Evolutionary conservation across 2,888 invertebrate species (phyloP).

Genomic region (Cryptus viduatorius): DNA sequence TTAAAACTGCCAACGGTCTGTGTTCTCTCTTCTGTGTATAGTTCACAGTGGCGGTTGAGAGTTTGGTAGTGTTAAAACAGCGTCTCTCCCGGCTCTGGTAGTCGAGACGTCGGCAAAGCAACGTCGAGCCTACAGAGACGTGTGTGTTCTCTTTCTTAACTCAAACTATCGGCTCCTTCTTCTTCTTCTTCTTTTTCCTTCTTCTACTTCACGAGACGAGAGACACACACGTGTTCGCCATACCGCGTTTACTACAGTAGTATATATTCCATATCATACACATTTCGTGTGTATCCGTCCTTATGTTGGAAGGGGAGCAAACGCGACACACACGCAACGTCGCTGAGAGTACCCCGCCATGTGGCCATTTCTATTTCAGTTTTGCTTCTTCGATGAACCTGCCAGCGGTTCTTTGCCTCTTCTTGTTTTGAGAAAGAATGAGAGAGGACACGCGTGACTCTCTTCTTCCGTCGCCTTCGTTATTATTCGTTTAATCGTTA

Average conservation of each 20-base stretch:
- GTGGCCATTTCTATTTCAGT: slow-evolving; percentile 83
- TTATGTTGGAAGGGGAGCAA: slow-evolving; percentile 51
- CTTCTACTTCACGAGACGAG: slow-evolving; percentile 35
- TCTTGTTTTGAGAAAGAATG: slow-evolving; percentile 32
- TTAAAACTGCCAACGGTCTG: slow-evolving; percentile 59
- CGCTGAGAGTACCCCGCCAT: slow-evolving; percentile 81
- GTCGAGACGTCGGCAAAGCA: slow-evolving; percentile 24
- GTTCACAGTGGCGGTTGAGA: slow-evolving; percentile 2
- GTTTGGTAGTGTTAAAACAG: slow-evolving; percentile 13
- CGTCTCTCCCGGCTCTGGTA: slow-evolving; percentile 23
- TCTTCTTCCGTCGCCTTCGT: not conserved
- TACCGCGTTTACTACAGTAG: slow-evolving; percentile 23
- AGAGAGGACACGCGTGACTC: not conserved
- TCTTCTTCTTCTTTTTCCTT: slow-evolving; percentile 26
- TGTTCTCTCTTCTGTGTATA: slow-evolving; percentile 35
- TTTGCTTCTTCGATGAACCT: slow-evolving; percentile 3
- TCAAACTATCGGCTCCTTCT: slow-evolving; percentile 9
- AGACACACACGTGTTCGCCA: slow-evolving; percentile 65
- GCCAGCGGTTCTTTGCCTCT: slow-evolving; percentile 20
- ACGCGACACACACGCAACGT: slow-evolving; percentile 74
- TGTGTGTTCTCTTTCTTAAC: slow-evolving; percentile 29
- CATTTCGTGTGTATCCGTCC: slow-evolving; percentile 27
- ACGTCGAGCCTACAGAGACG: not conserved
- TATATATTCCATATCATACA: slow-evolving; percentile 20
- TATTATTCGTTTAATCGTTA: not conserved